Evolutionary conservation across 2,797 vertebrate species (phyloP).

Genomic region (Rhyacichthys aspro): DNA sequence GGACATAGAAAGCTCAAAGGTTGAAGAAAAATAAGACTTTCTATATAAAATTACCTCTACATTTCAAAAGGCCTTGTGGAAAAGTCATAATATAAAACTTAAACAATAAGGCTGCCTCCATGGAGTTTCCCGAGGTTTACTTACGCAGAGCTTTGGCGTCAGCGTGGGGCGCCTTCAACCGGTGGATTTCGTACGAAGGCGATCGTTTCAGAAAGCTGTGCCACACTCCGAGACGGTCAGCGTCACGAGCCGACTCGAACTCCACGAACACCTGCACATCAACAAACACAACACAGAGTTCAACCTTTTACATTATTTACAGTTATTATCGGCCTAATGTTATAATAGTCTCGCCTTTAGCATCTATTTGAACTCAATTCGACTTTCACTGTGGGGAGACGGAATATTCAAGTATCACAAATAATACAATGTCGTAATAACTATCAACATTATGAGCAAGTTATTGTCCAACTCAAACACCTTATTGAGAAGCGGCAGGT

Average conservation of each 20-base stretch:
- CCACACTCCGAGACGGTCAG: conserved; percentile 59
- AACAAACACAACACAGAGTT: neutral
- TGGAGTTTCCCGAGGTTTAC: conserved; percentile 11
- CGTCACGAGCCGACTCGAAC: conserved; percentile 19
- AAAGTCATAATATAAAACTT: too few species aligned
- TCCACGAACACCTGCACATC: conserved; percentile 62
- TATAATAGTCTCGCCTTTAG: too few species aligned
- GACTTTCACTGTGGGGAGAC: neutral
- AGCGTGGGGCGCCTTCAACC: neutral
- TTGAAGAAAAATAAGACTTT: too few species aligned
- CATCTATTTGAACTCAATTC: neutral
- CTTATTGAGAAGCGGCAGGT: conserved; percentile 65
- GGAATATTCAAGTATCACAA: too few species aligned
- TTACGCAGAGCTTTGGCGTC: neutral
- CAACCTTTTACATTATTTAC: neutral
- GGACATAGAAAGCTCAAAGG: too few species aligned
- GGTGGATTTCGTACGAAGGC: conserved; percentile 11
- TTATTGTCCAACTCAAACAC: too few species aligned
- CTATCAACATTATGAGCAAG: too few species aligned
- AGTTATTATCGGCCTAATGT: too few species aligned
- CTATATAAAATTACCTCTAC: too few species aligned
- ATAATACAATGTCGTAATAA: too few species aligned
- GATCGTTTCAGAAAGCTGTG: conserved; percentile 35
- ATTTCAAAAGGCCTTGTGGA: too few species aligned
- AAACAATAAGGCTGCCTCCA: too few species aligned